Conservation (phyloP, 1,140 invertebrate genomes). For the Amyelois transitella region DNA sequence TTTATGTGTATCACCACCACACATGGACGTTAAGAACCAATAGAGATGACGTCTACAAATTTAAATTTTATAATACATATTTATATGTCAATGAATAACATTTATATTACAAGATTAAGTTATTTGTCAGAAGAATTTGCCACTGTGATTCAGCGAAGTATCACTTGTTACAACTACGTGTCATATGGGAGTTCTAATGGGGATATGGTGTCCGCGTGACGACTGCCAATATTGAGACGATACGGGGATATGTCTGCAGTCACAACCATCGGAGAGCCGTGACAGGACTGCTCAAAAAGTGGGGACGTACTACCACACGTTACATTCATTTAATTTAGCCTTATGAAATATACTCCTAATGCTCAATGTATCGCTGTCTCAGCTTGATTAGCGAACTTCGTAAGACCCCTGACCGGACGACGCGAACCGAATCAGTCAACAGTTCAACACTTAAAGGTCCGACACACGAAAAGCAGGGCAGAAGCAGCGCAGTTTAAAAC, state of each 20-base stretch:
- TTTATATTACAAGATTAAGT: slow-evolving; percentile 51
- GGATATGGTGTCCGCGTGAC: slow-evolving; percentile 13
- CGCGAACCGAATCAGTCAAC: slow-evolving; percentile 38
- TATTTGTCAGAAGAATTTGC: slow-evolving; percentile 59
- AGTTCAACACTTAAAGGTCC: slow-evolving; percentile 52
- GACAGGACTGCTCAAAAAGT: slow-evolving; percentile 36
- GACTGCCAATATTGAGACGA: neutral
- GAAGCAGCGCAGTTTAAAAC: too few species aligned
- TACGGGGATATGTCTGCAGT: slow-evolving; percentile 59
- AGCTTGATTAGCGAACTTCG: too few species aligned
- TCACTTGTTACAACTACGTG: slow-evolving; percentile 25
- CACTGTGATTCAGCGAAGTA: slow-evolving; percentile 35
- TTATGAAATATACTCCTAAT: neutral
- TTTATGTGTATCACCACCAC: slow-evolving; percentile 72
- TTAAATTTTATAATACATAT: slow-evolving; percentile 50
- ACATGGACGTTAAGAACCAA: slow-evolving; percentile 71
- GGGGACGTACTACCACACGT: neutral
- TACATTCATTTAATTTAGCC: too few species aligned
- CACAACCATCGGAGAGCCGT: slow-evolving; percentile 51
- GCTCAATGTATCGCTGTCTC: neutral
- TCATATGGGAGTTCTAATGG: slow-evolving; percentile 10
- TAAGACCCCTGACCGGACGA: slow-evolving; percentile 21
- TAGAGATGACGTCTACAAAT: slow-evolving; percentile 65
- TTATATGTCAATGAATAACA: slow-evolving; percentile 45
- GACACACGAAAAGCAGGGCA: too few species aligned